Base-by-base conservation (phyloP, 2,113 vertebrate species). In the Vulpes lagopus region DNA sequence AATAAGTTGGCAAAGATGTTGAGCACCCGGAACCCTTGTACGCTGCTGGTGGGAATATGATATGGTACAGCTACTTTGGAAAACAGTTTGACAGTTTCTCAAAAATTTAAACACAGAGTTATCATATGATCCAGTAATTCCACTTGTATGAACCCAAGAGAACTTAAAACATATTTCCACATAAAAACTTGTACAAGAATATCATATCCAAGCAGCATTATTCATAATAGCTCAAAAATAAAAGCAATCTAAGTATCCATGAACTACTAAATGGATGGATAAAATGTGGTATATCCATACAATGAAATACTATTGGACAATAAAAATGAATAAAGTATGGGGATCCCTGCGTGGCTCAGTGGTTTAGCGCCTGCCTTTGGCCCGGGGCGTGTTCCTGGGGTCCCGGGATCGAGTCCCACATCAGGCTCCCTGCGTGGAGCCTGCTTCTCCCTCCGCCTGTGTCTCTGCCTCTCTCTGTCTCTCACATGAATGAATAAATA, bases 121-220 rank as follows among this genome's bases (percentile, higher is more conserved):
- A 59, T 59, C 32, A 51, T 2, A 20, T 17, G 86, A 85, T 69
- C 27, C 38, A 71, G 27, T 2, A 64, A 49, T 84, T 79, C 43
- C 27, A 94, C 83, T 76, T 57, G 9, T n/a, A 57, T 38, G 84
- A 23, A 64, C 30, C 57, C 23, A 27, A 32, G 32, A 91, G 15
- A 62, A 88, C 38, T 38, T 32, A 94, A 96, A 86, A 73, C 14
- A 38, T 10, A 69, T 20, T 17, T 65, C 38, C 32, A 86, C 32
- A 91, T 1, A 38, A 69, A 96, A 93, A 90, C 55, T 23, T 89
- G 32, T 17, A 55, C 30, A 30, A 1, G 2, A 79, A 90, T 67
- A 23, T 91, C 74, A 90, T 67, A 23, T 91, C 74, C 71, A 94
- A 69, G 73, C 15, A 51, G 57, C 83, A 81, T 81, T 86, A 89